Conservation (phyloP, 2,113 vertebrate genomes). For the Dicentrarchus labrax region DNA sequence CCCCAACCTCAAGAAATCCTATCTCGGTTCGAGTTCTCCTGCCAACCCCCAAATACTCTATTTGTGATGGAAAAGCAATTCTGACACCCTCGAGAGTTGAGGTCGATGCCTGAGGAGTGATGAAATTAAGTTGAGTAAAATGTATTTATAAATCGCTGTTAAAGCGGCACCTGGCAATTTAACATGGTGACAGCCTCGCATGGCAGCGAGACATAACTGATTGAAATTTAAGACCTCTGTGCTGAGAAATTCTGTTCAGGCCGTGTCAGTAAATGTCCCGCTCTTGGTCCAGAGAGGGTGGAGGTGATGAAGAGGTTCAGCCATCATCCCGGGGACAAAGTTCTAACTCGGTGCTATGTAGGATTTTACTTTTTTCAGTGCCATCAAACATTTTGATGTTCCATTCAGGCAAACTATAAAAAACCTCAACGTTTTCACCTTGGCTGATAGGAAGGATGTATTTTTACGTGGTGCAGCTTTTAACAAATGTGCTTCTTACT, state of each 20-base stretch:
- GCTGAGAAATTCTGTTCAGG: not conserved
- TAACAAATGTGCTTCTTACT: not conserved
- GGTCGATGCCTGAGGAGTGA: constrained; percentile 63
- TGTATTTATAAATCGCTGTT: constrained; percentile 63
- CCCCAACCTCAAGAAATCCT: constrained; percentile 37
- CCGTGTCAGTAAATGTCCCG: constrained; percentile 7
- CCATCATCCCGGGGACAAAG: constrained; percentile 4
- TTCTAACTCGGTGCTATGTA: not conserved
- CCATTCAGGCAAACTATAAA: not conserved
- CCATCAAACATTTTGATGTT: constrained; percentile 4
- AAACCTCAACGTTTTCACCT: not conserved
- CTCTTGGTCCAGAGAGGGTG: not conserved
- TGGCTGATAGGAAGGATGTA: not conserved
- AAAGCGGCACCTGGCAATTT: constrained; percentile 60
- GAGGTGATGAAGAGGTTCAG: constrained; percentile 18
- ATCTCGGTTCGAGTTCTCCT: constrained; percentile 31
- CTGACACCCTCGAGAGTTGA: constrained; percentile 53
- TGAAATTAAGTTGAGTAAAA: constrained; percentile 65
- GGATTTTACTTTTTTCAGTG: not conserved
- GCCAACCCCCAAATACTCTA: constrained; percentile 41
- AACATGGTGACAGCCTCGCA: constrained; percentile 47
- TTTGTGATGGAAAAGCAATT: constrained; percentile 66
- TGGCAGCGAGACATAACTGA: constrained; percentile 32
- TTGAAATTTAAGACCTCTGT: constrained; percentile 36
- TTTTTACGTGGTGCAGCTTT: not conserved